phyloP scores from a whole-genome alignment of 2,113 vertebrate genomes.

The Baryphthengus martii region DNA sequence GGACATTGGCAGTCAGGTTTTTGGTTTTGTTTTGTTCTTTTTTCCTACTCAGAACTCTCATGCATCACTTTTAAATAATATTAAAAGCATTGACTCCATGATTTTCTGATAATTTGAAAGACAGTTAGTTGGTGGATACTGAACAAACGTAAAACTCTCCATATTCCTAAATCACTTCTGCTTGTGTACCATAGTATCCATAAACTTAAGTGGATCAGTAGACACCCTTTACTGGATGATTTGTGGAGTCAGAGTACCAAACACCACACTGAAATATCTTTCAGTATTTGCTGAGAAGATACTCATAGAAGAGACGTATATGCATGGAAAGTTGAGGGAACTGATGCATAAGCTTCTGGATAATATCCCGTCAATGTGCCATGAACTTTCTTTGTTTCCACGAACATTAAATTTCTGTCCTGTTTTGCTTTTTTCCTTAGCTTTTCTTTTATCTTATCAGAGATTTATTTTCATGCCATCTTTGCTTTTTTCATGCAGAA shows the following conservation, averaged over 20 bases:
- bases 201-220: neutral
- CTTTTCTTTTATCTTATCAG: neutral
- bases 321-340: neutral
- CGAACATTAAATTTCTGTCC: neutral
- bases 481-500: neutral
- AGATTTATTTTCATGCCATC: neutral
- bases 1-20: neutral
- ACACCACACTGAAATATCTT: neutral
- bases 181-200: neutral
- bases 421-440: neutral
- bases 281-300: neutral
- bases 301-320: rapidly evolving
- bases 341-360: neutral
- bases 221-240: neutral
- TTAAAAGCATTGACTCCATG: neutral
- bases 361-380: neutral
- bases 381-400: neutral
- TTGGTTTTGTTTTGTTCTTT: neutral
- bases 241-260: neutral
- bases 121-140: neutral
- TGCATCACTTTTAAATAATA: neutral
- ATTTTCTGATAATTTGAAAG: conserved; percentile 15
- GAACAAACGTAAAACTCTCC: conserved; percentile 7
- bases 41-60: neutral
- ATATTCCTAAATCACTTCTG: neutral